Percentiles rank a stretch among this genome's conserved stretches.
phyloP scores from a whole-genome alignment of 2,797 vertebrate species.

The Channa striata region DNA sequence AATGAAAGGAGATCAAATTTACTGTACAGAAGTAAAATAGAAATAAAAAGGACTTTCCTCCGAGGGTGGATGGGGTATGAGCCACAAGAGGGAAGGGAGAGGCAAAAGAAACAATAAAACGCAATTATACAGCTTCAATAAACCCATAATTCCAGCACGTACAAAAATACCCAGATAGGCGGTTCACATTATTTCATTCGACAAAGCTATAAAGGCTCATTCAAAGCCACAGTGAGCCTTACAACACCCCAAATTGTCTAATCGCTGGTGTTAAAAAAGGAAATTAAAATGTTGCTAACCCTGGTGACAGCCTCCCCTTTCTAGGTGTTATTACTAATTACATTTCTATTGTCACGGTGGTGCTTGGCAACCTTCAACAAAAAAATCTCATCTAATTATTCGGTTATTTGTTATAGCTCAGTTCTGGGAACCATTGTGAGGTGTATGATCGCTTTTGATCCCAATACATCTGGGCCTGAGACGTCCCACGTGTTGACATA shows the following conservation, averaged over 20 bases:
- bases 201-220: constrained; percentile 78
- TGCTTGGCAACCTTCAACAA: constrained; percentile 65
- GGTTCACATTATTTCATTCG: constrained; percentile 79
- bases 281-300: constrained; percentile 77
- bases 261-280: constrained; percentile 62
- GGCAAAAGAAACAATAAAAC: constrained; percentile 84
- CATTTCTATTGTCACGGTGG: constrained; percentile 81
- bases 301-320: constrained; percentile 62
- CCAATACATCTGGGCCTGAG: constrained; percentile 29
- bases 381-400: constrained; percentile 78
- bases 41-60: constrained; percentile 70
- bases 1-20: constrained; percentile 81
- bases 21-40: constrained; percentile 67
- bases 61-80: constrained; percentile 62
- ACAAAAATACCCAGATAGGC: constrained; percentile 82
- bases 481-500: constrained; percentile 53
- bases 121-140: constrained; percentile 85
- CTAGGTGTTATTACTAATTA: constrained; percentile 82
- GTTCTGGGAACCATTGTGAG: constrained; percentile 56
- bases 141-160: constrained; percentile 78
- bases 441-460: constrained; percentile 46
- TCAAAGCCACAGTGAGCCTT: constrained; percentile 69
- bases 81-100: constrained; percentile 69
- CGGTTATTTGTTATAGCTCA: constrained; percentile 73
- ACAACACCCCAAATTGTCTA: constrained; percentile 77